Base-by-base conservation (phyloP, 2,113 vertebrate species). In the Cyanoliseus patagonus region DNA sequence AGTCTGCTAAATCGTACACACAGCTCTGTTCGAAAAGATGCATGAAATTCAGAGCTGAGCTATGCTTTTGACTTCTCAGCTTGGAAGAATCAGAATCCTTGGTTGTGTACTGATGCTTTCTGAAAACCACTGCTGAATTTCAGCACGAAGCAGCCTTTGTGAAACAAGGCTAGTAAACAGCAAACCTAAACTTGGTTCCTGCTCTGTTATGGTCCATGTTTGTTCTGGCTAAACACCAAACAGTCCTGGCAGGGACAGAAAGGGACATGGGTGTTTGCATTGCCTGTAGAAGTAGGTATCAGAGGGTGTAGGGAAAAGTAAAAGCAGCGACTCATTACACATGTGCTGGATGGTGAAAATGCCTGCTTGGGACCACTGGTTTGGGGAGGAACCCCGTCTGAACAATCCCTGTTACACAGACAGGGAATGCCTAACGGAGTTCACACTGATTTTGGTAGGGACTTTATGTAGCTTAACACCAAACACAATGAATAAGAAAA, bases 271-370 rank as follows among this genome's bases (percentile, higher is more conserved):
- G 25, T 63, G 37, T 64, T 47, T 70, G 55, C 47, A 15, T 39
- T 31, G 30, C 47, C 35, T 27, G 3, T 30, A 35, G 63, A 47
- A 63, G 41, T 9, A 63, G 30, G 20, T 63, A 27, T 35, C 20
- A 25, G n/a, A 55, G 47, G 25, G 31, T 49, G 27, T 1, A 70
- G 35, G 39, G 30, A 64, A 30, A 42, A 31, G 55, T n/a, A 47
- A 41, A 70, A 63, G 41, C 20, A 37, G 13, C 0, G 0, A 30
- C 46, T 41, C 1, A 0, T 41, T 63, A 27, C 25, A 25, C 53
- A 17, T 7, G 1, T 31, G n/a, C 55, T 41, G 47, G 47, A 25
- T 35, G 41, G 72, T 41, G 41, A 47, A 35, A 55, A 70, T 18
- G n/a, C n/a, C n/a, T 35, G 31, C 55, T 37, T 23, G 17, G 73